Conservation (phyloP, 1,140 invertebrate genomes). For the Cataglyphis hispanica region DNA sequence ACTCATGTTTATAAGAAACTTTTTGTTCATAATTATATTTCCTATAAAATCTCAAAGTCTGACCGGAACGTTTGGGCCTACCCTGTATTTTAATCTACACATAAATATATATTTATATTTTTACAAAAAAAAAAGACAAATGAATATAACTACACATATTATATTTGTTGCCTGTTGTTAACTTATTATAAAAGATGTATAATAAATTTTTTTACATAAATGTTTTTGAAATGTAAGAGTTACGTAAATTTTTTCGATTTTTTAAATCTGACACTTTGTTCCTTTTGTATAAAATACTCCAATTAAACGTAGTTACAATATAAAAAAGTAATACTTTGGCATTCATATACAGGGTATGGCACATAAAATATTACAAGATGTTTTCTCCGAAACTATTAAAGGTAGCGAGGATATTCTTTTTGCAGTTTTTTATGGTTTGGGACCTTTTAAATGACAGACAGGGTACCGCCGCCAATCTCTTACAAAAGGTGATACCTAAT, state of each 20-base stretch:
- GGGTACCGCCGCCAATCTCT: too few relatives aligned
- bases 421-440: too few relatives aligned
- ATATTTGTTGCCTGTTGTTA: not conserved
- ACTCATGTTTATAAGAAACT: too few relatives aligned
- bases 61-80: too few relatives aligned
- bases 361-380: too few relatives aligned
- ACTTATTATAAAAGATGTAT: not conserved
- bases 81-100: constrained; percentile 21
- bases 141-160: constrained; percentile 6
- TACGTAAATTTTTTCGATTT: not conserved
- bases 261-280: constrained; percentile 12
- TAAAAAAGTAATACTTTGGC: constrained; percentile 9
- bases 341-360: not conserved
- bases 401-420: too few relatives aligned
- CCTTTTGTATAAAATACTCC: constrained; percentile 44
- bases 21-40: too few relatives aligned
- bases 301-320: not conserved
- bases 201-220: not conserved
- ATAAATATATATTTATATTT: constrained; percentile 52
- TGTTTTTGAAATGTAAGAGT: not conserved
- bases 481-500: too few relatives aligned
- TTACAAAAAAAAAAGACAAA: constrained; percentile 38
- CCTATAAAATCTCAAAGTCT: too few relatives aligned
- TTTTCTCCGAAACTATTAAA: too few relatives aligned
- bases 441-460: too few relatives aligned